Percentiles rank a stretch among this genome's conserved stretches.
phyloP scores from a whole-genome alignment of 2,888 invertebrate species.

The Osmoderma eremita region DNA sequence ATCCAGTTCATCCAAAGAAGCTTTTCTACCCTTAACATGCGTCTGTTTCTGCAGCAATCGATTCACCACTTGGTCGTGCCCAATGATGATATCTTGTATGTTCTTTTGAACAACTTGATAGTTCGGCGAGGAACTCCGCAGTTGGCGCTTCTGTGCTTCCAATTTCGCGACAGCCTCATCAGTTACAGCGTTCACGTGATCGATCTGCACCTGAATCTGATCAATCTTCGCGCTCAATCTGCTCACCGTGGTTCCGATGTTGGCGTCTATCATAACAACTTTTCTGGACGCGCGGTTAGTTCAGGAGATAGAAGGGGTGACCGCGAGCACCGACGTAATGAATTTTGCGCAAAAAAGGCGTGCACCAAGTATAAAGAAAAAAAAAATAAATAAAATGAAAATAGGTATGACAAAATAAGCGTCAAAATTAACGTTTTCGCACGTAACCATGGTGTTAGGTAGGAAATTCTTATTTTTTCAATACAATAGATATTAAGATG shows the following conservation, averaged over 20 bases:
- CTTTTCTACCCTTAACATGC: conserved; percentile 41
- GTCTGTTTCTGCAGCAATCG: conserved; percentile 39
- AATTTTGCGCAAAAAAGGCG: background rate
- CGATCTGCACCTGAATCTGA: conserved; percentile 44
- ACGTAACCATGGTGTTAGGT: too few species aligned
- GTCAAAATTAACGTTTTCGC: too few species aligned
- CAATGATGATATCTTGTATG: conserved; percentile 39
- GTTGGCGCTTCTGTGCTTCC: conserved; percentile 46
- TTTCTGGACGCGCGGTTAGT: background rate
- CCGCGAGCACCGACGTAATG: background rate
- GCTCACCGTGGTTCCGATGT: conserved; percentile 16
- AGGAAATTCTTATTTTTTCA: too few species aligned
- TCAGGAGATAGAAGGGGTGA: background rate
- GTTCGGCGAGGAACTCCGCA: conserved; percentile 41
- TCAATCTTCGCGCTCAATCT: conserved; percentile 39
- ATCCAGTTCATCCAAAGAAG: conserved; percentile 45
- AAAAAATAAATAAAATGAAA: background rate
- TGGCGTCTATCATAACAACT: conserved; percentile 8
- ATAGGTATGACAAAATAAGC: too few species aligned
- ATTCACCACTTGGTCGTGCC: conserved; percentile 42
- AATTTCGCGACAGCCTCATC: conserved; percentile 43
- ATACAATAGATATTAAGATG: too few species aligned
- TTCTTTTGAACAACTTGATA: conserved; percentile 32
- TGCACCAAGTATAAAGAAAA: background rate
- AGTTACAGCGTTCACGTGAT: conserved; percentile 41